Percentiles rank a stretch among this genome's conserved stretches.
These are phyloP conservation scores for Dissostichus mawsoni DNA, from an alignment of 2,113 vertebrate genomes.

Conservation along the genomic window DNA sequence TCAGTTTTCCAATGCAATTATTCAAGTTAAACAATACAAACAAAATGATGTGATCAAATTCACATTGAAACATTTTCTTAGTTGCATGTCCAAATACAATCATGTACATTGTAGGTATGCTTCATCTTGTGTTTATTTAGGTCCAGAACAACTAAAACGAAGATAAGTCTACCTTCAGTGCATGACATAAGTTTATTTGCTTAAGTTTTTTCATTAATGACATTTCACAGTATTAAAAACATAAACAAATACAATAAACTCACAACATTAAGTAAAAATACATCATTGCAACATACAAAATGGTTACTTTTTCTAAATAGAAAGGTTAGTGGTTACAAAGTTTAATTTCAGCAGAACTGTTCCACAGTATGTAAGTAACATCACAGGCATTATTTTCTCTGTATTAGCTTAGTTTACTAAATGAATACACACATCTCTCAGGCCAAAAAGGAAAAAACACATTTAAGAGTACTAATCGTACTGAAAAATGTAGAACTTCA, in stretches of 20 bases:
- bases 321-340: constrained; percentile 48
- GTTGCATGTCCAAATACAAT: neutral
- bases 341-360: constrained; percentile 28
- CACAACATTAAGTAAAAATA: constrained; percentile 35
- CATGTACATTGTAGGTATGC: neutral
- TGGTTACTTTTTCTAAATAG: constrained; percentile 18
- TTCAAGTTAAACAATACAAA: no score
- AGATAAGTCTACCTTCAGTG: neutral
- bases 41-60: no score
- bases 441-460: constrained; percentile 13
- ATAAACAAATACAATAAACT: constrained; percentile 8
- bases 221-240: constrained; percentile 48
- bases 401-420: constrained; percentile 15
- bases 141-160: neutral
- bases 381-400: constrained; percentile 4
- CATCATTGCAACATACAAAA: constrained; percentile 43
- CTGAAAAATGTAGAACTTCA: constrained; percentile 17
- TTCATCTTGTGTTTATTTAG: neutral
- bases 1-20: no score
- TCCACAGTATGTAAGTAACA: constrained; percentile 34
- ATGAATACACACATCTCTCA: constrained; percentile 12
- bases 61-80: neutral
- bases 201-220: constrained; percentile 25
- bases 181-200: constrained; percentile 35
- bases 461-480: neutral